These are phyloP conservation scores for Tetramorium parvispinum DNA, from an alignment of 1,140 invertebrate genomes.

Conservation along the genomic window DNA sequence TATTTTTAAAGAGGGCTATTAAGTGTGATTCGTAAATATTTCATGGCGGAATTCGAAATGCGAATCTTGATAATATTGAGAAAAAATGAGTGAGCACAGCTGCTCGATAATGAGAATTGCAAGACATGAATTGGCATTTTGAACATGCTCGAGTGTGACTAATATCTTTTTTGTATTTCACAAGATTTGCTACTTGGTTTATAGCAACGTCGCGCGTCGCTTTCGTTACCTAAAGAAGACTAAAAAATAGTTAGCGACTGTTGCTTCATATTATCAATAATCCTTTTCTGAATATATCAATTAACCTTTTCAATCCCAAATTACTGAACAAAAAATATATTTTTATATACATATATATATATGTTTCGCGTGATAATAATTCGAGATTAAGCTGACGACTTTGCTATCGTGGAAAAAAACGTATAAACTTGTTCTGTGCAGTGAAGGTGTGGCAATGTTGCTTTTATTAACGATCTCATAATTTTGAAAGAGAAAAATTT, in stretches of 20 bases:
- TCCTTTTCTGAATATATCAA: no score
- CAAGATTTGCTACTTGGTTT: conserved; percentile 63
- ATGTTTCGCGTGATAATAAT: no score
- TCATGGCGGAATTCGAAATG: neutral
- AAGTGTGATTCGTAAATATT: neutral
- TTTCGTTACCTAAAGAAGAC: neutral
- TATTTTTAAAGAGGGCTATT: conserved; percentile 27
- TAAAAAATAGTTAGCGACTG: neutral
- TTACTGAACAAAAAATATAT: neutral
- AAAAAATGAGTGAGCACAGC: conserved; percentile 48
- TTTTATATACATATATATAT: neutral
- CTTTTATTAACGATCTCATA: no score
- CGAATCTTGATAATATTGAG: neutral
- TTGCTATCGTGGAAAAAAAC: no score
- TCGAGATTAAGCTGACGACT: no score
- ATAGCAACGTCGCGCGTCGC: neutral
- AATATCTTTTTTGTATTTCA: conserved; percentile 41
- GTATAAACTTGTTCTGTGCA: no score
- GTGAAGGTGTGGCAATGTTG: no score
- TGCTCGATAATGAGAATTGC: conserved; percentile 54
- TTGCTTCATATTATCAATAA: neutral
- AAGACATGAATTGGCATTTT: conserved; percentile 12
- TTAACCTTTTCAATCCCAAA: neutral
- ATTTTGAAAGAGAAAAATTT: no score
- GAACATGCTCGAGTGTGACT: neutral